Evolutionary conservation across 1,140 invertebrate species (phyloP), one percentile per base, ranked within the genome.

Genomic region (Homarus americanus): DNA sequence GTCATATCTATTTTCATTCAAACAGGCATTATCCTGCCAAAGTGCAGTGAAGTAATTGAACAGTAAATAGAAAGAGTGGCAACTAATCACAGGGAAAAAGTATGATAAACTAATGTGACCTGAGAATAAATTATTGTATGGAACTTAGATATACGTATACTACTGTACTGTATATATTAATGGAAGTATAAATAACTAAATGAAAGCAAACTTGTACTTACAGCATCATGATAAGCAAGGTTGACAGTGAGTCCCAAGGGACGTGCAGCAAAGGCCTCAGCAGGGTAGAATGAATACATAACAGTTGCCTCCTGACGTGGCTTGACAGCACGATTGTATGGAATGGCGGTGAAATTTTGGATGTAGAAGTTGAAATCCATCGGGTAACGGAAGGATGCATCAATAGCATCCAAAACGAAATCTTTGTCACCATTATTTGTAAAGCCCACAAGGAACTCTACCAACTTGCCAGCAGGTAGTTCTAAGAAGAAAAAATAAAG

Each of bases 331-430:
- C 96, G 96, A 93, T 98, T 97, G 94, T 98, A 99, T n/a, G 96
- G 95, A 93, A 98, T 95, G 0, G 97, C 96, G 0, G 98, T 98
- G 95, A 99, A 99, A 95, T 99, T 99, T 94, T 99, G 99, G 93
- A 99, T 99, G 94, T 98, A 98, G 94, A 98, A 99, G 32, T 97
- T 98, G 95, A 98, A 99, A 94, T 99, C 99, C 96, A 99, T 98
- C 32, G 99, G 98, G 94, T 99, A 99, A 93, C 99, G 96, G 96
- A 99, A 99, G 0, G 99, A 99, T 0, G 98, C 98, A 94, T 99
- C 99, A 93, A 99, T 95, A 2, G 96, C 97, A 94, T 99, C 98
- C 12, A 99, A 95, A 20, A 97, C 95, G 93, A 99, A 99, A 92
- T 99, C 98, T 93, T 96, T 95, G 90, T 97, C 95, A 58, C 98